phyloP scores from a whole-genome alignment of 35 echinoderm and acorn worm species.

The Lytechinus variegatus region DNA sequence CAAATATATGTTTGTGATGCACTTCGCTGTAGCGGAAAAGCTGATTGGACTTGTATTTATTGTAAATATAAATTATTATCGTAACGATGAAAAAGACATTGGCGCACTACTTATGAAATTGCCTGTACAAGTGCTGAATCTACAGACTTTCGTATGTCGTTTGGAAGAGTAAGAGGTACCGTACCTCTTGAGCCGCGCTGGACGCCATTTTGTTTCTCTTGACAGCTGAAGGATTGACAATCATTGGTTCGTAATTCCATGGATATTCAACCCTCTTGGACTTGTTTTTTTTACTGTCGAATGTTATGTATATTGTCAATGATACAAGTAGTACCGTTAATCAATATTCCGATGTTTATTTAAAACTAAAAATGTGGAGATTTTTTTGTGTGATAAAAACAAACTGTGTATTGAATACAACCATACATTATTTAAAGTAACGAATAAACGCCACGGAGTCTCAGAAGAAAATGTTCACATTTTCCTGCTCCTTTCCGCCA shows the following conservation, averaged over 20 bases:
- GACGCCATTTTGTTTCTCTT: not conserved
- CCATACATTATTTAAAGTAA: not conserved
- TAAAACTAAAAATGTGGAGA: too few relatives aligned
- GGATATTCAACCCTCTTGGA: not conserved
- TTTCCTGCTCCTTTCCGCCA: too few relatives aligned
- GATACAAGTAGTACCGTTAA: not conserved
- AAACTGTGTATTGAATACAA: not conserved
- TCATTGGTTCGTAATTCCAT: not conserved
- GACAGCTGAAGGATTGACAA: not conserved
- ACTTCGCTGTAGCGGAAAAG: not conserved
- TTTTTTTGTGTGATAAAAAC: too few relatives aligned
- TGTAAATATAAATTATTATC: not conserved
- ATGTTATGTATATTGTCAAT: not conserved
- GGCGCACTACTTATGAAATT: not conserved
- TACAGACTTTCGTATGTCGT: not conserved
- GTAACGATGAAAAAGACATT: not conserved
- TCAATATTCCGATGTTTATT: too few relatives aligned
- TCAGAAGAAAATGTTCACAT: too few relatives aligned
- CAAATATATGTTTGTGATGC: not conserved
- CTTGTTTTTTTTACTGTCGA: not conserved
- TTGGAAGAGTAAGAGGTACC: not conserved
- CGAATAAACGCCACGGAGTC: too few relatives aligned
- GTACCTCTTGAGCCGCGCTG: not conserved
- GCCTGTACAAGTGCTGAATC: not conserved
- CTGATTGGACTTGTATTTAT: not conserved